A percentile compares a stretch with the other conserved stretches of the same genome.
Conservation (phyloP, 1,140 invertebrate genomes). For the Wasmannia auropunctata region DNA sequence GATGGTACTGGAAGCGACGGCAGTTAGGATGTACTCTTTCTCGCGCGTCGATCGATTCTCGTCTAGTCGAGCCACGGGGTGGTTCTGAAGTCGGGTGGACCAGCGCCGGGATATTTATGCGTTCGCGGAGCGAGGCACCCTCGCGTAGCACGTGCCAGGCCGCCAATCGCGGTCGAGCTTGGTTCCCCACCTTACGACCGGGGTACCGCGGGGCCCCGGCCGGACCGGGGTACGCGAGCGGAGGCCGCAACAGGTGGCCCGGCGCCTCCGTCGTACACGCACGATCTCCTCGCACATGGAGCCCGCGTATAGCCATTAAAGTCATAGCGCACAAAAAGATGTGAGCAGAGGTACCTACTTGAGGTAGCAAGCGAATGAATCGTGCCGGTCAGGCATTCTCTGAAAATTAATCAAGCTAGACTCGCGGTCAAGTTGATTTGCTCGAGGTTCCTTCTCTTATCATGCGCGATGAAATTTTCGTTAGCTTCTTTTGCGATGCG, state of each 20-base stretch:
- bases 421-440: background rate
- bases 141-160: conserved; percentile 82
- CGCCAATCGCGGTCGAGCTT: conserved; percentile 74
- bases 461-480: background rate
- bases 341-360: background rate
- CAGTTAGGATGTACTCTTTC: background rate
- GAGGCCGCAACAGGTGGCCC: conserved; percentile 82
- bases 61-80: conserved; percentile 66
- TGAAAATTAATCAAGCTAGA: background rate
- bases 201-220: conserved; percentile 39
- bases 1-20: background rate
- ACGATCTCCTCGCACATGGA: conserved; percentile 64
- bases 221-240: conserved; percentile 53
- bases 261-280: conserved; percentile 72
- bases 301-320: conserved; percentile 53
- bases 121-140: conserved; percentile 80
- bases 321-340: conserved; percentile 34
- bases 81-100: conserved; percentile 77
- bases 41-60: background rate
- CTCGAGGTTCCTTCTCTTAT: background rate
- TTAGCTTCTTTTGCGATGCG: background rate
- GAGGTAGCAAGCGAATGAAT: background rate
- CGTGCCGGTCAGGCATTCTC: background rate
- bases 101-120: conserved; percentile 80
- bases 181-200: conserved; percentile 66